Percentiles rank a stretch among this genome's conserved stretches.
phyloP scores from a whole-genome alignment of 37 sponge, comb jelly and placozoan genomes.

The Oscarella lobularis region DNA sequence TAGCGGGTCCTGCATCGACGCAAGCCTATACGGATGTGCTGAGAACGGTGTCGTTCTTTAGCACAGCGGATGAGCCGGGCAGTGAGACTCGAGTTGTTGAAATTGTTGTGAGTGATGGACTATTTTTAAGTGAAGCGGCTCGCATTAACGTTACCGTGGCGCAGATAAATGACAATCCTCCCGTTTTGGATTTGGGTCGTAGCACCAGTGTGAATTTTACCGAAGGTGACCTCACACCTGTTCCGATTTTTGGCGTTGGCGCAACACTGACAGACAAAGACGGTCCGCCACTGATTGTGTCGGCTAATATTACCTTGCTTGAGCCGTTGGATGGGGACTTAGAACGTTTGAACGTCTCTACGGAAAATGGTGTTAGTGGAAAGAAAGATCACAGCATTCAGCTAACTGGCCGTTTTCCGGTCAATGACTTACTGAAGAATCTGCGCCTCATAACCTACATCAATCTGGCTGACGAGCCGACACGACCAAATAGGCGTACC shows the following conservation, averaged over 20 bases:
- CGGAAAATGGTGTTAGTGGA: background rate
- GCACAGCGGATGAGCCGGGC: background rate
- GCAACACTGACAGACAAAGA: background rate
- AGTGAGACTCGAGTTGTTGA: background rate
- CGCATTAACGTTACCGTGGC: slow-evolving; percentile 26
- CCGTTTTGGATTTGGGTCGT: slow-evolving; percentile 22
- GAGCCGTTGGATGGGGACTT: background rate
- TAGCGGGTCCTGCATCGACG: background rate
- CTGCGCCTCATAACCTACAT: slow-evolving; percentile 16
- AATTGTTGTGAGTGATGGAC: background rate
- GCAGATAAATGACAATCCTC: slow-evolving; percentile 49
- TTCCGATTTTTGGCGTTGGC: background rate
- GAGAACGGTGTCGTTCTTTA: background rate
- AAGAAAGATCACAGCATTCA: slow-evolving; percentile 2
- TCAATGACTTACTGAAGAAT: slow-evolving; percentile 12
- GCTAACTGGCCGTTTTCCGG: slow-evolving; percentile 12
- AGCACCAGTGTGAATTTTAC: background rate
- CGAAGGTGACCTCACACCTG: background rate
- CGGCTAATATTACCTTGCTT: background rate
- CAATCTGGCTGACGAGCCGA: slow-evolving; percentile 47
- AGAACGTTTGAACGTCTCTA: background rate
- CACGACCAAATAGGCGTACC: slow-evolving; percentile 5
- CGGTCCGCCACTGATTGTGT: background rate
- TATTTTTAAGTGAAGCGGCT: slow-evolving; percentile 5
- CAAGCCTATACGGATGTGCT: slow-evolving; percentile 5